Evolutionary conservation across 64 coral and sea anemone species (phyloP).

Genomic region (Cladopsammia gracilis): DNA sequence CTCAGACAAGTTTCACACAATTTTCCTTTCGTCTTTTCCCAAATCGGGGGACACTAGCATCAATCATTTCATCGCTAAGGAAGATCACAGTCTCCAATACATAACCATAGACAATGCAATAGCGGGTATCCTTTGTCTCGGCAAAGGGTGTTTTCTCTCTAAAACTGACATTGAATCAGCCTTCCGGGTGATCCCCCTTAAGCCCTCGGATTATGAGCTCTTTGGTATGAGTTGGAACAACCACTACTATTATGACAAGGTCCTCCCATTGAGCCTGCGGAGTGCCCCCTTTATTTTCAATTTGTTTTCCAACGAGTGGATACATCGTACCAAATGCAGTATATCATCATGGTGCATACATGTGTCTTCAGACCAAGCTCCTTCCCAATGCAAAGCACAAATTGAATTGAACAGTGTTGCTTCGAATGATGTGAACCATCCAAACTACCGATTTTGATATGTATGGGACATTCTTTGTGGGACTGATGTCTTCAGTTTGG

Average conservation of each 20-base stretch:
- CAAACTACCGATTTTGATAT: constrained; percentile 23
- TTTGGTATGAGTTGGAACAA: neutral
- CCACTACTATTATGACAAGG: neutral
- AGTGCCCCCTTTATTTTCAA: neutral
- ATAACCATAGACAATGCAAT: neutral
- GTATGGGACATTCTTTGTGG: constrained; percentile 60
- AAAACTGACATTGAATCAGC: neutral
- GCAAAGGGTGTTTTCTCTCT: neutral
- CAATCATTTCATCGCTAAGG: too few relatives aligned
- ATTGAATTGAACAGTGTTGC: neutral
- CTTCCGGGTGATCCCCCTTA: neutral
- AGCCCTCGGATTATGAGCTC: neutral
- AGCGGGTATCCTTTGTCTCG: neutral
- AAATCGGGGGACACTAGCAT: too few relatives aligned
- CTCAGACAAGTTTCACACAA: neutral
- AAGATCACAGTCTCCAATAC: neutral
- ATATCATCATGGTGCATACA: neutral
- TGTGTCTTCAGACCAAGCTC: neutral
- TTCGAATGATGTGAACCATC: too few relatives aligned
- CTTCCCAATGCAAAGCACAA: neutral
- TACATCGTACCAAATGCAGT: constrained; percentile 12
- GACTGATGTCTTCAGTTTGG: constrained; percentile 34
- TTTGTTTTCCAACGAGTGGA: too few relatives aligned
- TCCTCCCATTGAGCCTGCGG: neutral
- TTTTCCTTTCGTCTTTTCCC: neutral